phyloP scores from a whole-genome alignment of 2,888 invertebrate species.

The Hirtodrosophila confusa region DNA sequence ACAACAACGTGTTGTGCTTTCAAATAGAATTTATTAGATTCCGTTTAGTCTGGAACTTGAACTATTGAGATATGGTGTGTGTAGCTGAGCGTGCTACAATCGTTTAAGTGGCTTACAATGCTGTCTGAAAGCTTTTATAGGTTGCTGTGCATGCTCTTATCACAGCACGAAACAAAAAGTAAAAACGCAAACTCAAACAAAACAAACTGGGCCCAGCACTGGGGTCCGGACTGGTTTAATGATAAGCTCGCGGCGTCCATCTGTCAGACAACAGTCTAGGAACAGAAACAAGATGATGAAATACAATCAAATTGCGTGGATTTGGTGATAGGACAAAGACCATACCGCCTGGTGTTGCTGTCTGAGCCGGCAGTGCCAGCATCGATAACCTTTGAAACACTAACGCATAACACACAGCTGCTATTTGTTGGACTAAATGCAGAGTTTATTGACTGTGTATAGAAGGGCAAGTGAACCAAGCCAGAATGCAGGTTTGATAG shows the following conservation, averaged over 20 bases:
- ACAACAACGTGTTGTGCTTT: constrained; percentile 31
- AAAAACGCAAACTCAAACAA: constrained; percentile 47
- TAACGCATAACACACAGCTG: constrained; percentile 4
- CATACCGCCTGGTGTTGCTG: constrained; percentile 15
- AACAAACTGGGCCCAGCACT: constrained; percentile 12
- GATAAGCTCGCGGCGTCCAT: constrained; percentile 34
- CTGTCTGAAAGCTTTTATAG: constrained; percentile 61
- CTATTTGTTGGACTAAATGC: background rate
- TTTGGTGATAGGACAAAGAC: constrained; percentile 33
- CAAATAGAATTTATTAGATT: constrained; percentile 33
- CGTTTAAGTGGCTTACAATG: constrained; percentile 60
- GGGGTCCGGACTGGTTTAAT: constrained; percentile 10
- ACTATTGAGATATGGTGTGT: constrained; percentile 27
- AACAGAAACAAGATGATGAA: constrained; percentile 24
- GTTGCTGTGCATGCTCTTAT: constrained; percentile 50
- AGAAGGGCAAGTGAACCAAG: background rate
- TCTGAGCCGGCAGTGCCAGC: constrained; percentile 1
- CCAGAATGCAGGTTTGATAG: background rate
- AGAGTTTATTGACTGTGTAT: background rate
- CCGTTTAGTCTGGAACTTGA: constrained; percentile 15
- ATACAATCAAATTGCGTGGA: constrained; percentile 27
- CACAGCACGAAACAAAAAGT: constrained; percentile 40
- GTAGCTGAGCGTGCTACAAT: constrained; percentile 32
- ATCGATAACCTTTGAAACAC: constrained; percentile 14
- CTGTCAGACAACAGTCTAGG: constrained; percentile 30